Base-by-base conservation (phyloP, 2,113 vertebrate species). In the Siniperca knerii region DNA sequence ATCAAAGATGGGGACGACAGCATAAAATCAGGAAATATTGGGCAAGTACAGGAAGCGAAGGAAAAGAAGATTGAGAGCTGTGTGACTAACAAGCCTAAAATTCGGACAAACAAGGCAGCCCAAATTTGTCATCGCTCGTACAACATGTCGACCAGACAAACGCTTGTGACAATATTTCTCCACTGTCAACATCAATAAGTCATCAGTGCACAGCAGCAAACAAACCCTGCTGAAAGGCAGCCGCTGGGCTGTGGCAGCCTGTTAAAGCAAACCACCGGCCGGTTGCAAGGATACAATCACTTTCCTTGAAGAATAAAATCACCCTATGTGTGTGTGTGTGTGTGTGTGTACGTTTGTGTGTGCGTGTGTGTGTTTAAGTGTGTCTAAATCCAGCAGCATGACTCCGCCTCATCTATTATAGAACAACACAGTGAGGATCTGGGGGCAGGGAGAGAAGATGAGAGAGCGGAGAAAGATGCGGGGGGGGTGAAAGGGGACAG, bases 181-280 rank as follows among this genome's bases (percentile, higher is more conserved):
- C 54, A 2, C 71, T 58, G 77, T 83, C 88, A 80, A 84, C 85
- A 90, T 87, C 69, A 84, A 85, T 89, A 87, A 91, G 35, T 86
- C 78, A 85, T 85, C 79, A 79, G 75, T 25, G 6, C 57, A 60
- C 6, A 77, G 61, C 60, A 35, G 58, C 25, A 54, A 29, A 64
- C 21, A 52, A 35, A 81, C 44, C 25, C 23, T 1, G 71, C 71
- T 57, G 50, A 76, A 29, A 79, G 48, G 29, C 44, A 58, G 70
- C n/a, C 0, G 8, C 72, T 66, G 74, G 18, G 70, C 42, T 80
- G 74, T 8, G 44, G 83, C 65, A n/a, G 46, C 42, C 48, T 40
- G 69, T 69, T 77, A 44, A 9, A 48, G 61, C 23, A 7, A 77
- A 10, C 21, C 66, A 65, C 29, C 21, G 52, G 35, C n/a, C 1